Conservation (phyloP, 2,113 vertebrate species). For the Cnemophilus loriae region DNA sequence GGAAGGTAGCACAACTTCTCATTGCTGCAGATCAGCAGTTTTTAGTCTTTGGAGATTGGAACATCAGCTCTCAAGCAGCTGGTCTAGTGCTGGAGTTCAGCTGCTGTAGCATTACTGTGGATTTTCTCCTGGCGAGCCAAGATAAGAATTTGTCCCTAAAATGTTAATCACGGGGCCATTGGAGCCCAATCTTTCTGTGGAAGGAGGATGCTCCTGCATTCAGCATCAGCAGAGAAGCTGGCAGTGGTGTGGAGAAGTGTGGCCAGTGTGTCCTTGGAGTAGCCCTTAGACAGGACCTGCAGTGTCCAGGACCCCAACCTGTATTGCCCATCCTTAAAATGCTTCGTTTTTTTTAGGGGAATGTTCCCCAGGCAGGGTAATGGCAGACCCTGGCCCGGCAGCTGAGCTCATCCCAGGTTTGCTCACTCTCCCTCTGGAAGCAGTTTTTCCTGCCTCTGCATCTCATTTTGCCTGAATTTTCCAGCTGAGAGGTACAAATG, state of each 20-base stretch:
- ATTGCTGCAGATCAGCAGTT: not conserved
- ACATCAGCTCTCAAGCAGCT: not conserved
- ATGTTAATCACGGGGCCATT: not conserved
- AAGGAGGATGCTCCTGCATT: not conserved
- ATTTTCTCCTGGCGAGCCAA: not conserved
- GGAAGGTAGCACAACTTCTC: not conserved
- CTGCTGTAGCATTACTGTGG: not conserved
- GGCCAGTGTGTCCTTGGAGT: not conserved
- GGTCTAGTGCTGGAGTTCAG: not conserved
- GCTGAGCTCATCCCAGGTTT: not conserved
- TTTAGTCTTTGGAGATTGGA: not conserved
- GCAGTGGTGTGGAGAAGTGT: not conserved
- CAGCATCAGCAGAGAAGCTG: not conserved
- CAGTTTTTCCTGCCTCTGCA: slow-evolving; percentile 15
- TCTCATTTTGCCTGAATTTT: slow-evolving; percentile 32
- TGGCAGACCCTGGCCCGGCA: not conserved
- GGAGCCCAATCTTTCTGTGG: not conserved
- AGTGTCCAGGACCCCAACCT: not conserved
- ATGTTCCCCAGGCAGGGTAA: not conserved
- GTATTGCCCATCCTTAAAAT: not conserved
- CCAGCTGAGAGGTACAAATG: slow-evolving; percentile 48
- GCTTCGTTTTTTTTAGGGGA: not conserved
- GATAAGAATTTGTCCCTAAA: not conserved
- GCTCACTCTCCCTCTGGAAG: not conserved
- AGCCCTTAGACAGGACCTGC: not conserved